Evolutionary conservation across 2,888 invertebrate genomes (phyloP).

Genomic region (Cheilosia urbana): DNA sequence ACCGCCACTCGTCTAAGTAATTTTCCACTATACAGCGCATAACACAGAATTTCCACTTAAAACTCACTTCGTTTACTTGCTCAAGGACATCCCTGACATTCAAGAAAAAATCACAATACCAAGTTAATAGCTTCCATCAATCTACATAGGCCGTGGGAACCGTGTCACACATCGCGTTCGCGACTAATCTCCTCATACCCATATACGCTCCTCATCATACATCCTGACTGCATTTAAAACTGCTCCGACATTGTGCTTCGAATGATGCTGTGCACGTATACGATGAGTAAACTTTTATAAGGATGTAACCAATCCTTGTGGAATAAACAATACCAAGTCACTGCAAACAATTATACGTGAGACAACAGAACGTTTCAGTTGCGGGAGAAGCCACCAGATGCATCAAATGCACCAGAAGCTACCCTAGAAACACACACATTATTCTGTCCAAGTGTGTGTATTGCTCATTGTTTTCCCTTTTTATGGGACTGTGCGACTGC

Average conservation of each 20-base stretch:
- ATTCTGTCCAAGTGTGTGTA: neutral
- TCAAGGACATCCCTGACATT: conserved; percentile 40
- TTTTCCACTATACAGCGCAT: neutral
- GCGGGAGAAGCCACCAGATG: neutral
- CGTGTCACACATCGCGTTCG: conserved; percentile 22
- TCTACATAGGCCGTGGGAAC: conserved; percentile 14
- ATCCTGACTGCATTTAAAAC: conserved; percentile 18
- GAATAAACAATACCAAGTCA: conserved; percentile 54
- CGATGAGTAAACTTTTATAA: conserved; percentile 15
- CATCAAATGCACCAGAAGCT: neutral
- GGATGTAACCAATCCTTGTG: conserved; percentile 57
- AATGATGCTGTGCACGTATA: conserved; percentile 4
- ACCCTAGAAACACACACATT: neutral
- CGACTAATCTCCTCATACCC: conserved; percentile 27
- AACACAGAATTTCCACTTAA: conserved; percentile 4
- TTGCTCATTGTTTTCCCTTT: conserved; percentile 7
- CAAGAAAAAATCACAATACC: conserved; percentile 33
- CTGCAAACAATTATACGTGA: conserved; percentile 62
- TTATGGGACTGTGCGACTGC: neutral
- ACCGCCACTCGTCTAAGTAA: conserved; percentile 1
- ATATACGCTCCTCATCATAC: neutral
- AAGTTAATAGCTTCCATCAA: conserved; percentile 33
- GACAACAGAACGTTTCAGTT: conserved; percentile 39
- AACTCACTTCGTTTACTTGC: conserved; percentile 14
- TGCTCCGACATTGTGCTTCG: conserved; percentile 32